Base-by-base conservation (phyloP, 1,140 invertebrate species). In the Tribolium madens region DNA sequence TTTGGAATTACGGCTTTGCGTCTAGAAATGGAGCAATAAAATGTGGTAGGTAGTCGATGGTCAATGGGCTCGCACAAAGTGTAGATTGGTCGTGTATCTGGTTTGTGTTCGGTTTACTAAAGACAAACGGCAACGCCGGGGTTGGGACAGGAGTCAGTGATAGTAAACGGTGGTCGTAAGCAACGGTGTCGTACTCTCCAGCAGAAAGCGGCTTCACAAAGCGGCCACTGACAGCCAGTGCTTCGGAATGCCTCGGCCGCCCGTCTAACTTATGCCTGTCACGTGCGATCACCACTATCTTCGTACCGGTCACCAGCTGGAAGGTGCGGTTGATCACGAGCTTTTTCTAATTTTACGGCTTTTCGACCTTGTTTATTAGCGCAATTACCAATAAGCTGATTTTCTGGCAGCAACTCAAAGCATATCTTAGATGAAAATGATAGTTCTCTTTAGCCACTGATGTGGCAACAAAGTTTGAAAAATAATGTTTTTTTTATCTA, bases 251-350 rank as follows among this genome's bases (percentile, higher is more conserved):
- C 80, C 80, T 75, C 76, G 81, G 80, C 77, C 82, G 76, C 78
- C 81, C 81, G 80, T 81, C 79, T 83, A 83, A 83, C 82, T 83
- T 80, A 83, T 83, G 82, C 82, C 82, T 83, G 82, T 83, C 82
- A 83, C 82, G 82, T 83, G 82, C 82, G 77, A 78, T 77, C 81
- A 82, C 78, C 82, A 83, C 82, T 81, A 82, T 82, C 79, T 78
- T 73, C 64, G 75, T 75, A 52, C 78, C 50, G 69, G 68, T 73
- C 77, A 75, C 77, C 73, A 78, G 77, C 53, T 36, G 31, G 53
- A 68, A 71, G 33, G 71, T 73, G 76, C 76, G 71, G 76, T 73
- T 73, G 9, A 21, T 57, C 52, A 21, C 17, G 14, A 15, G 15
- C 15, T 57, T 57, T 57, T 57, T 57, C 52, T 21, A 21, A 57